phyloP scores from a whole-genome alignment of 2,797 vertebrate genomes.

The Halcyon chelicuti region DNA sequence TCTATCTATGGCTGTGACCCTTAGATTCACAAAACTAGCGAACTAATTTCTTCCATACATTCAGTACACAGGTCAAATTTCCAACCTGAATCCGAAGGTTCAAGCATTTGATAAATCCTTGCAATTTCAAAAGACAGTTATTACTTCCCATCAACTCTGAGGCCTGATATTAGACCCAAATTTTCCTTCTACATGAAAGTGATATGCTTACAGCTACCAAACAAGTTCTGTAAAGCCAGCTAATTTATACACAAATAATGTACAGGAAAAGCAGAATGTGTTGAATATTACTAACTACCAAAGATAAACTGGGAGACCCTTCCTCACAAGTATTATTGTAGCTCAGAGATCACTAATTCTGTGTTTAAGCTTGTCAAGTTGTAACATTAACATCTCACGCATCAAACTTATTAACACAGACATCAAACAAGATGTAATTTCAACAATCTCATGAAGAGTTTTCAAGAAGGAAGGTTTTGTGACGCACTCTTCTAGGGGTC shows the following conservation, averaged over 20 bases:
- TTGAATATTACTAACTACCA: not conserved
- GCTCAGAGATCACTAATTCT: not conserved
- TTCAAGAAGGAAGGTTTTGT: accelerated
- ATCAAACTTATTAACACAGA: not conserved
- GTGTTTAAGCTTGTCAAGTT: not conserved
- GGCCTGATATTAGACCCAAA: no score
- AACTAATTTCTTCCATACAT: not conserved
- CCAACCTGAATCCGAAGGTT: not conserved
- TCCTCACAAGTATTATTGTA: not conserved
- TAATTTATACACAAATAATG: not conserved
- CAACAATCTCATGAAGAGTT: not conserved
- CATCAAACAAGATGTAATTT: not conserved
- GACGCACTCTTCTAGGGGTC: not conserved
- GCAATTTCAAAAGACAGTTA: not conserved
- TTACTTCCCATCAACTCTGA: not conserved
- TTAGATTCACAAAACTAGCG: not conserved
- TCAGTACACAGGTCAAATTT: not conserved
- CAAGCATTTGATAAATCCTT: not conserved
- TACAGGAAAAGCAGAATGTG: not conserved
- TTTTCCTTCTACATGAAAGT: not conserved
- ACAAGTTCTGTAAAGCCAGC: not conserved
- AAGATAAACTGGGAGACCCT: not conserved
- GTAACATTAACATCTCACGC: not conserved
- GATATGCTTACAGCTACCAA: not conserved
- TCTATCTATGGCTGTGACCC: not conserved